A percentile compares a stretch with the other conserved stretches of the same genome.
These are phyloP conservation scores for Muscicapa striata DNA, from an alignment of 2,797 vertebrate species.

Conservation along the genomic window DNA sequence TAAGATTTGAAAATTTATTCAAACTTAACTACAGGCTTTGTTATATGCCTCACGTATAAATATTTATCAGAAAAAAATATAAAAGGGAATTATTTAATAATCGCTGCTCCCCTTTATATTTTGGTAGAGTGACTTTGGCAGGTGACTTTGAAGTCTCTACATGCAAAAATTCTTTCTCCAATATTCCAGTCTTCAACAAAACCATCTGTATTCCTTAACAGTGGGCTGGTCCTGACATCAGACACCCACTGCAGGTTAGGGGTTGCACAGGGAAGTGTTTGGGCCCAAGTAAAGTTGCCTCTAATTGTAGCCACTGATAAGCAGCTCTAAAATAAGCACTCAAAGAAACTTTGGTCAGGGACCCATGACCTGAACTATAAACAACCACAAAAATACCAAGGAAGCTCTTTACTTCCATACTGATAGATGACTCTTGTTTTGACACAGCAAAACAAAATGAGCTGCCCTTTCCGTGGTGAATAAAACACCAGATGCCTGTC, in stretches of 20 bases:
- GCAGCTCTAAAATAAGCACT: conserved; percentile 82
- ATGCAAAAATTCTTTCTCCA: not conserved
- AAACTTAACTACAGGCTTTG: conserved; percentile 17
- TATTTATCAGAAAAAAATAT: conserved; percentile 46
- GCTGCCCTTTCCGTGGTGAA: not conserved
- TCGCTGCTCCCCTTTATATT: not conserved
- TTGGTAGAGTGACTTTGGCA: not conserved
- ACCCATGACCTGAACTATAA: conserved; percentile 35
- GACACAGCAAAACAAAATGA: not conserved
- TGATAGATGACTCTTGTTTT: not conserved
- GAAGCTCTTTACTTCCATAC: not conserved
- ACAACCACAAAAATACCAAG: not conserved
- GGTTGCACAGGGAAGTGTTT: conserved; percentile 58
- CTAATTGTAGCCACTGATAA: conserved; percentile 78
- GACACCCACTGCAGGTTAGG: conserved; percentile 30
- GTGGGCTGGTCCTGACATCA: conserved; percentile 15
- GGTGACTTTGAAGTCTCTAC: conserved; percentile 12
- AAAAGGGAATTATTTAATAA: conserved; percentile 60
- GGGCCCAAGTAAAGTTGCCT: conserved; percentile 68
- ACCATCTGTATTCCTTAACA: not conserved
- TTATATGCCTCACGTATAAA: conserved; percentile 27
- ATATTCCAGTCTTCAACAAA: not conserved
- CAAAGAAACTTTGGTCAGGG: conserved; percentile 7
- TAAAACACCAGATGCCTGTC: not conserved
- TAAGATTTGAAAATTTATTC: conserved; percentile 17